Base-by-base conservation (phyloP, 2,113 vertebrate genomes). In the Dipodomys spectabilis region DNA sequence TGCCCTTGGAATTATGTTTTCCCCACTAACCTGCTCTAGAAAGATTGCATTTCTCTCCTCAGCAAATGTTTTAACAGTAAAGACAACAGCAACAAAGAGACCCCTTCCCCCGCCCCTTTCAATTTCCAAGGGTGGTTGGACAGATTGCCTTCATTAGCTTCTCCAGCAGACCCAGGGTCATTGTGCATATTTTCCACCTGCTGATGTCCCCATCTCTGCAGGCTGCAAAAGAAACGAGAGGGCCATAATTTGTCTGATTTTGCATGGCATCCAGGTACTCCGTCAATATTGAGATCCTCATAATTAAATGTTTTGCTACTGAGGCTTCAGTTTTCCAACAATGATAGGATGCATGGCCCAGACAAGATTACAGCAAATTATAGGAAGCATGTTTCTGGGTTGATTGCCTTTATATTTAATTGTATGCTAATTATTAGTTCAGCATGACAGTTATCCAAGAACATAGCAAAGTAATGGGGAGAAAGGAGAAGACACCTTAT, bases 341-440 rank as follows among this genome's bases (percentile, higher is more conserved):
- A 91, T 80, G 20, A 88, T 92, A 92, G 82, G 71, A 89, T 49
- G 72, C 10, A 77, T 27, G 49, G 45, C 86, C 92, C 77, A 28
- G 18, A n/a, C 0, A 5, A 39, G 60, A 87, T 78, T 67, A 93
- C 86, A 81, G 2, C 22, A 91, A 74, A 94, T 97, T 95, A 95
- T 69, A 83, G 95, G 68, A 49, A 16, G 74, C 9, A 27, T 96
- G 78, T 89, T 20, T 80, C 67, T 44, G 39, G 91, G 19, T 19
- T 97, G 74, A 93, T 93, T 97, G 53, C 78, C 91, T 97, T 95
- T 67, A 6, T 96, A 84, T 90, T 94, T 89, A 89, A 69, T 82
- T 88, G 64, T 96, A 95, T 92, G 67, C 44, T 97, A 97, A 96
- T 94, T 96, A 92, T 89, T 96, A 96, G 53, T 95, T 97, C 30